Evolutionary conservation across 2,797 vertebrate species (phyloP), one percentile per base, ranked within the genome.

Genomic region (Notolabrus celidotus): DNA sequence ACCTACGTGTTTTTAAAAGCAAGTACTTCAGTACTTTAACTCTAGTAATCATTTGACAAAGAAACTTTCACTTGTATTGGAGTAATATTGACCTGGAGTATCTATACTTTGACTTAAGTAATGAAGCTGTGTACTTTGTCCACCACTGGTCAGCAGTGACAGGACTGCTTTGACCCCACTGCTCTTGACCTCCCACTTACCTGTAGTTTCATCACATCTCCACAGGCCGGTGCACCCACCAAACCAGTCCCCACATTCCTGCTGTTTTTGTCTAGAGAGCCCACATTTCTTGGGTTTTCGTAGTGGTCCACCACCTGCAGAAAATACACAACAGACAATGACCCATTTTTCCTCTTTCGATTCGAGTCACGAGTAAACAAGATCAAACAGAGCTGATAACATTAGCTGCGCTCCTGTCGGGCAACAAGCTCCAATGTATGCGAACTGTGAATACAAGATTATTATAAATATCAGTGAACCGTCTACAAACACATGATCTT

Each of bases 191-290:
- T 42, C 10, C 60, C 27, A 15, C 41, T 58, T 84, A 98, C 98
- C 94, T 99, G 98, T 23, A 99, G 91, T 78, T 98, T 99, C 98
- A 99, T 99, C 5, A 99, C 98, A 10, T 99, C 97, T 0, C 98
- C 97, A 20, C 98, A 99, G 4, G 98, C 97, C 2, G 97, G 98
- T 2, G 98, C 97, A 0, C 97, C 98, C 64, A 99, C 97, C 86
- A 99, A 83, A 5, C 98, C 97, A 0, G 98, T 99, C 34, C 98
- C 98, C 31, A 99, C 97, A 10, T 96, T 98, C 84, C 95, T 96
- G 41, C 94, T 75, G 0, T 88, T 96, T 86, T 98, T 97, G 83
- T 99, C 96, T 1, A 99, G 82, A 5, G 96, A 96, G 1, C 98
- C 98, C 17, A 99, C 97, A 0, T 99, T 99, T 72, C 97, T 95